Evolutionary conservation across 2,113 vertebrate genomes (phyloP), one percentile per base, ranked within the genome.

Genomic region (Sporophila hypoxantha): DNA sequence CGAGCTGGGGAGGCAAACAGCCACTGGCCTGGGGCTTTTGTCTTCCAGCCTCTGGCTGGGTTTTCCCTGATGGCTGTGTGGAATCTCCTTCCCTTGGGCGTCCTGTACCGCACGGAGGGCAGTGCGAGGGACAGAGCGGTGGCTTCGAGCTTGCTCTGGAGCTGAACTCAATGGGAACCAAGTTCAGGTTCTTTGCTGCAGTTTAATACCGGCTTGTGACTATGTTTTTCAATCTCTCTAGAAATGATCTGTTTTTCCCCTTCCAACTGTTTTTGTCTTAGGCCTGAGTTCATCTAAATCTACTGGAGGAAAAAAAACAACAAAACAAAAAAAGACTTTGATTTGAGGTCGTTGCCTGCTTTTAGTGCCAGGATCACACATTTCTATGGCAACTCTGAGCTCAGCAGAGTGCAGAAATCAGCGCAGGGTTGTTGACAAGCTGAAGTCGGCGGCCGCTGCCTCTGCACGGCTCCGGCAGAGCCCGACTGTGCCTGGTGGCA

Each of bases 371-470:
- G 82, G 92, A 77, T 94, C 91, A 57, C 50, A 32, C 94, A 93
- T 96, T 96, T 97, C 93, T 96, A 91, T 95, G 96, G 95, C 92
- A 96, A 96, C 95, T 95, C 96, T 90, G 87, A 95, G 93, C 96
- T 96, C 94, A 85, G 94, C 96, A 44, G 78, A 92, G 90, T 91
- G 93, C 83, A 91, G 90, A 81, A 91, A 90, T 91, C 92, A 87
- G 95, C 21, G 39, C 95, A 83, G 88, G 78, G 85, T 41, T 95
- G 93, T 90, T 95, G 80, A 92, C 50, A 67, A 94, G 92, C 79
- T 80, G 77, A 90, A 95, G 86, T 74, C 62, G 59, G 57, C 34
- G 42, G 62, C 89, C 12, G 30, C 88, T 76, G 93, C 85, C 88
- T 46, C 79, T 37, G 60, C 92, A 42, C 8, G 8, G 94, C 84